Percentiles rank a stretch among this genome's conserved stretches.
These are phyloP conservation scores for Aegotheles bennettii DNA, from an alignment of 2,113 vertebrate species.

Conservation along the genomic window DNA sequence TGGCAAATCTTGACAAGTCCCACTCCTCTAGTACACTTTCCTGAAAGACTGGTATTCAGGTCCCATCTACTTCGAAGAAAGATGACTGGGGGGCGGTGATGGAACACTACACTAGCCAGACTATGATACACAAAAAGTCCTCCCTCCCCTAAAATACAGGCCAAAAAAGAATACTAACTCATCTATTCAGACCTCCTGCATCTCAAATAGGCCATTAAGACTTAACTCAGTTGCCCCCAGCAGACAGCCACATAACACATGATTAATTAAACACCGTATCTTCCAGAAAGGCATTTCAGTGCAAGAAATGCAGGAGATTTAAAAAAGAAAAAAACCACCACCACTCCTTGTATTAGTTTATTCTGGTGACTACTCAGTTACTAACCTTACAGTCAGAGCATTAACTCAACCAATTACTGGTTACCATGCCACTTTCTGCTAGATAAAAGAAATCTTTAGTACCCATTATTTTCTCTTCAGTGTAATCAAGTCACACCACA, in stretches of 20 bases:
- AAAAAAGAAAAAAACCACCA: background rate
- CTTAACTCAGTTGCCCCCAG: background rate
- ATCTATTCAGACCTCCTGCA: background rate
- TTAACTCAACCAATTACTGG: background rate
- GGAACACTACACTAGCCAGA: background rate
- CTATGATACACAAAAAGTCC: background rate
- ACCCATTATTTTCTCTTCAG: background rate
- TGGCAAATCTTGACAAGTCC: background rate
- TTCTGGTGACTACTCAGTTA: background rate
- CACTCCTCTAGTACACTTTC: background rate
- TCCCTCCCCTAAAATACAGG: background rate
- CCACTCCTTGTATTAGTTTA: background rate
- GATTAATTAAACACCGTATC: background rate
- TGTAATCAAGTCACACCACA: background rate
- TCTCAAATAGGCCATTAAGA: background rate
- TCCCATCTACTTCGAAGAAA: background rate
- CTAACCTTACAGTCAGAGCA: background rate
- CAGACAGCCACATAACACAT: background rate
- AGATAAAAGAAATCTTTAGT: background rate
- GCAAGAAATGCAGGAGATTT: background rate
- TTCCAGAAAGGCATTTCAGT: background rate
- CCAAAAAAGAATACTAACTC: background rate
- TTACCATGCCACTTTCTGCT: background rate
- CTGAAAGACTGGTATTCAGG: background rate
- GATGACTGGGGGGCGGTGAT: rapidly evolving